Conservation (phyloP, 2,113 vertebrate species). For the Echinops telfairi region DNA sequence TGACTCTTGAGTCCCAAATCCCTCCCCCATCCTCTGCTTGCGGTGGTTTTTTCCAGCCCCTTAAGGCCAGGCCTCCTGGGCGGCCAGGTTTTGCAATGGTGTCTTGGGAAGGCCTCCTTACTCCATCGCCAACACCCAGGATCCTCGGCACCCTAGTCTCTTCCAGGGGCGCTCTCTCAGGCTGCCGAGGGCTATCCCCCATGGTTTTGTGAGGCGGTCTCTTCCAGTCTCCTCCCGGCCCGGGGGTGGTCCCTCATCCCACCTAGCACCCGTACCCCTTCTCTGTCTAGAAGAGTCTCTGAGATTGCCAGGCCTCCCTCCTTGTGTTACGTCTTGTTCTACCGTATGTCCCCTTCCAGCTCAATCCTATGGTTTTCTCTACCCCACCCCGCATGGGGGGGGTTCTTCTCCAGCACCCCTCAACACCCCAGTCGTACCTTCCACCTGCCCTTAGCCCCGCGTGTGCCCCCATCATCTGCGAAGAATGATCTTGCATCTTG, state of each 20-base stretch:
- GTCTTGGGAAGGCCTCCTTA: too few relatives aligned
- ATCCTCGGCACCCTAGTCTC: background rate
- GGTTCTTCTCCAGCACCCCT: background rate
- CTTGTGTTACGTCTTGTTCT: too few relatives aligned
- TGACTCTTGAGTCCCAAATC: background rate
- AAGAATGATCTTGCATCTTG: too few relatives aligned
- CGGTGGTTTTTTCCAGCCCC: background rate
- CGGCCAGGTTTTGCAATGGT: too few relatives aligned
- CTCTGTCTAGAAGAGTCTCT: background rate
- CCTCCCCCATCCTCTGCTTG: background rate
- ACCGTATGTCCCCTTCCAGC: background rate
- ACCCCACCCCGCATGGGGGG: rapidly evolving
- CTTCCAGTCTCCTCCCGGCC: background rate
- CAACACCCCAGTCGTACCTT: too few relatives aligned
- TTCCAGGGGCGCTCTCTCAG: background rate
- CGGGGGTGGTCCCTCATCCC: too few relatives aligned
- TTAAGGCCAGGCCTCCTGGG: too few relatives aligned
- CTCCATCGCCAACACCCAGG: too few relatives aligned
- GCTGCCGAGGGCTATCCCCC: rapidly evolving
- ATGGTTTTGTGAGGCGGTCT: background rate
- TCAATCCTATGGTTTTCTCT: background rate
- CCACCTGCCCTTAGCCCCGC: background rate
- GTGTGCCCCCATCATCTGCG: background rate
- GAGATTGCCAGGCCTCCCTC: background rate
- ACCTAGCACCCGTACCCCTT: background rate